These are phyloP conservation scores for Semicossyphus pulcher DNA, from an alignment of 2,113 vertebrate species.

Conservation along the genomic window DNA sequence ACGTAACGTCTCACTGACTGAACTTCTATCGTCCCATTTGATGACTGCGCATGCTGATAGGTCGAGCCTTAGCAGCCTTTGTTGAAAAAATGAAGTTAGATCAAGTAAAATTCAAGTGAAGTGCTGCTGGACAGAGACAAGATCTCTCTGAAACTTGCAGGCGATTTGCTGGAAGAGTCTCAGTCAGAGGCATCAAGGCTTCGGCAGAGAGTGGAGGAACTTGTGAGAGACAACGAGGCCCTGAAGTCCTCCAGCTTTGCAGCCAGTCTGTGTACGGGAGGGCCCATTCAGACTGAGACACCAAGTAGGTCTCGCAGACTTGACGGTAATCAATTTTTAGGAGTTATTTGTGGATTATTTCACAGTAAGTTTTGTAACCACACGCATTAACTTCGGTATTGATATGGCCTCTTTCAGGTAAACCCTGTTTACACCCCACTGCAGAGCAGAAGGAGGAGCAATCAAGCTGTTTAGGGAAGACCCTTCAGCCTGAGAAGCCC, in stretches of 20 bases:
- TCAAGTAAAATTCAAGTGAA: neutral
- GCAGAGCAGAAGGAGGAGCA: constrained; percentile 72
- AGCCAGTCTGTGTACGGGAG: constrained; percentile 77
- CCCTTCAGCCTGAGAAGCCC: constrained; percentile 75
- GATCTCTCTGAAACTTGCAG: constrained; percentile 73
- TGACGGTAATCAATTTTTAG: neutral
- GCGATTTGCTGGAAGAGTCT: constrained; percentile 94
- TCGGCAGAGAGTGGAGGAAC: constrained; percentile 93
- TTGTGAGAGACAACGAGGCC: constrained; percentile 91
- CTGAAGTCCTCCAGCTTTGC: constrained; percentile 84
- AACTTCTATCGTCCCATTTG: neutral
- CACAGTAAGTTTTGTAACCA: neutral
- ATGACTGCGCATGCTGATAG: constrained; percentile 1
- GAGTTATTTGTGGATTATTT: neutral
- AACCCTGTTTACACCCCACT: constrained; percentile 66
- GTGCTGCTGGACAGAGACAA: constrained; percentile 1
- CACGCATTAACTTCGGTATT: neutral
- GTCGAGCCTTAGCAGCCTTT: no score
- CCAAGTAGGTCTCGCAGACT: constrained; percentile 71
- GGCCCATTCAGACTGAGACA: constrained; percentile 70
- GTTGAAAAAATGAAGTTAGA: no score
- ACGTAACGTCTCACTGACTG: neutral
- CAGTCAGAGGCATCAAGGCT: constrained; percentile 92
- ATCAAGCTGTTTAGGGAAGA: constrained; percentile 71
- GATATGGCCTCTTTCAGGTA: constrained; percentile 54